Evolutionary conservation across 2,797 vertebrate species (phyloP).

Genomic region (Buphagus erythrorhynchus): DNA sequence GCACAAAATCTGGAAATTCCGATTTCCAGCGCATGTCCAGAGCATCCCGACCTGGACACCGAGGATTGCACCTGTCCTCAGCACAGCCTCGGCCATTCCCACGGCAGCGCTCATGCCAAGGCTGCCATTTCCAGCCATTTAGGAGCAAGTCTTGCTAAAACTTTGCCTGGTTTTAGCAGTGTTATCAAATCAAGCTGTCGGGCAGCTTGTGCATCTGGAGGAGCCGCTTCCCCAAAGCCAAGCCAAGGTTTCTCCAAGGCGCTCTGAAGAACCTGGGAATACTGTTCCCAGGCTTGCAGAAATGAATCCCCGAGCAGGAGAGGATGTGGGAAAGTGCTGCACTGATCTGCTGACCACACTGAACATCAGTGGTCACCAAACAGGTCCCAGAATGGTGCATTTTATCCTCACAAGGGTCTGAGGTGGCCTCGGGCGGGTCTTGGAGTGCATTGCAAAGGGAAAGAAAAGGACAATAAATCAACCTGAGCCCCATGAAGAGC

Average conservation of each 20-base stretch:
- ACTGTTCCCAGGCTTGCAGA: neutral
- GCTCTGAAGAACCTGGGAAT: rapidly evolving
- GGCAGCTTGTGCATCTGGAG: rapidly evolving
- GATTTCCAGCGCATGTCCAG: neutral
- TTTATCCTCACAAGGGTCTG: neutral
- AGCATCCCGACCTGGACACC: rapidly evolving
- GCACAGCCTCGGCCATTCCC: rapidly evolving
- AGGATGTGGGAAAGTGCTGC: rapidly evolving
- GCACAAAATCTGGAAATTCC: neutral
- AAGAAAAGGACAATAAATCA: neutral
- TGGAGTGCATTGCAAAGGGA: neutral
- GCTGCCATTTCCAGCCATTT: rapidly evolving
- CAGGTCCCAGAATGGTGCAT: rapidly evolving
- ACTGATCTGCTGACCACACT: rapidly evolving
- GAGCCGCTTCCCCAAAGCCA: neutral
- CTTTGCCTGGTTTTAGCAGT: rapidly evolving
- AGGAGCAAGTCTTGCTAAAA: rapidly evolving
- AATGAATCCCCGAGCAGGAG: neutral
- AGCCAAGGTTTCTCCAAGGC: neutral
- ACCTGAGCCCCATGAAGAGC: neutral
- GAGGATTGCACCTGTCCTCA: rapidly evolving
- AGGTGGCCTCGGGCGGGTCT: neutral
- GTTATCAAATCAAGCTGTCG: neutral
- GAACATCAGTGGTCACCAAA: neutral
- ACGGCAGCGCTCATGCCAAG: rapidly evolving